Conservation (phyloP, 2,888 invertebrate species). For the Carpatolechia fugitivella region DNA sequence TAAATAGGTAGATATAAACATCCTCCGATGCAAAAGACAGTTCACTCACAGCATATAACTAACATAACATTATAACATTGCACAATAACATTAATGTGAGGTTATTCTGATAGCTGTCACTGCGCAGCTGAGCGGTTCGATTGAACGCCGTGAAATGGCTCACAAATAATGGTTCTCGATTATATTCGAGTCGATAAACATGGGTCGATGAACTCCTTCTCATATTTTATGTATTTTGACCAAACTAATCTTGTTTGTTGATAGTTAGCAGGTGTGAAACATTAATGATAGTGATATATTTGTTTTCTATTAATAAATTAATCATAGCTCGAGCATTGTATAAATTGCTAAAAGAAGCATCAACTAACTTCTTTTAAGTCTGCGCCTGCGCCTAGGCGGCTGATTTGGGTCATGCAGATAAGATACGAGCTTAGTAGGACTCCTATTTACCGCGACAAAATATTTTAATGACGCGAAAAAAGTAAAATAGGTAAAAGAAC, state of each 20-base stretch:
- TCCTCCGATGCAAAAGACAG: neutral
- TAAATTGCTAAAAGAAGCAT: too few relatives aligned
- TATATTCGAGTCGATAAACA: neutral
- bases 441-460: too few relatives aligned
- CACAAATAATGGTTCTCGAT: slow-evolving; percentile 8
- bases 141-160: slow-evolving; percentile 1
- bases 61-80: too few relatives aligned
- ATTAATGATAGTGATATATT: neutral
- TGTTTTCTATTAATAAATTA: neutral
- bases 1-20: neutral
- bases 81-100: neutral
- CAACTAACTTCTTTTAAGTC: too few relatives aligned
- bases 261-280: neutral
- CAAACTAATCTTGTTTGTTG: neutral
- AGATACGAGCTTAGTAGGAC: too few relatives aligned
- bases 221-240: neutral
- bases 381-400: too few relatives aligned
- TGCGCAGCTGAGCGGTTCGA: neutral
- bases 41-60: too few relatives aligned
- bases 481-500: too few relatives aligned
- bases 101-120: slow-evolving; percentile 7
- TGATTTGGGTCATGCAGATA: too few relatives aligned
- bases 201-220: slow-evolving; percentile 4
- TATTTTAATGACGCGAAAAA: too few relatives aligned
- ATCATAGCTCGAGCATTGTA: too few relatives aligned